Conservation (phyloP, 2,888 invertebrate species). For the Shargacucullia verbasci region DNA sequence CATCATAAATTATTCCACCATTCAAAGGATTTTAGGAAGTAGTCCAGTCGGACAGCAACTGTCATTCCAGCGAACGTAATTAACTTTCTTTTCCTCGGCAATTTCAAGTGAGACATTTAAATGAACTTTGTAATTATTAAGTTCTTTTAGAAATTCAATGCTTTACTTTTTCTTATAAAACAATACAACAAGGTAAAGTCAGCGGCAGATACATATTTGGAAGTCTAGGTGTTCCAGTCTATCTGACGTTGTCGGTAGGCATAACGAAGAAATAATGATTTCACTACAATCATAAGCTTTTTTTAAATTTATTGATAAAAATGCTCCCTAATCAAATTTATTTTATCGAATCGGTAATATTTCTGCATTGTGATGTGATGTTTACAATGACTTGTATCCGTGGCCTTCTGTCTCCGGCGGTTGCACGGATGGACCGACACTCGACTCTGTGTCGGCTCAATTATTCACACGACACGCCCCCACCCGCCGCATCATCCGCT, state of each 20-base stretch:
- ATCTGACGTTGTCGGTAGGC: too few relatives aligned
- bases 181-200: not conserved
- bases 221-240: too few relatives aligned
- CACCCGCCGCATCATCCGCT: conserved; percentile 84
- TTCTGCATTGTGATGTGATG: conserved; percentile 15
- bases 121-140: conserved; percentile 67
- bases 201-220: too few relatives aligned
- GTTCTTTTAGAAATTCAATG: conserved; percentile 10
- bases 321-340: too few relatives aligned
- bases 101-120: conserved; percentile 72
- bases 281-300: not conserved
- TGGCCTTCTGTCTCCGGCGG: conserved; percentile 24
- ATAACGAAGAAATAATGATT: not conserved
- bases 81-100: conserved; percentile 77
- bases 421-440: conserved; percentile 62
- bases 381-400: conserved; percentile 30
- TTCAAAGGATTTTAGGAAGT: conserved; percentile 76
- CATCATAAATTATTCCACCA: conserved; percentile 76
- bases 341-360: not conserved
- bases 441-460: conserved; percentile 79
- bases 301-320: too few relatives aligned
- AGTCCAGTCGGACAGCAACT: conserved; percentile 68
- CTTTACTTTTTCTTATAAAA: not conserved
- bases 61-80: conserved; percentile 77
- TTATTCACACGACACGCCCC: conserved; percentile 85